These are phyloP conservation scores for Drosophila jambulina DNA, from an alignment of 1,140 invertebrate species.

Conservation along the genomic window DNA sequence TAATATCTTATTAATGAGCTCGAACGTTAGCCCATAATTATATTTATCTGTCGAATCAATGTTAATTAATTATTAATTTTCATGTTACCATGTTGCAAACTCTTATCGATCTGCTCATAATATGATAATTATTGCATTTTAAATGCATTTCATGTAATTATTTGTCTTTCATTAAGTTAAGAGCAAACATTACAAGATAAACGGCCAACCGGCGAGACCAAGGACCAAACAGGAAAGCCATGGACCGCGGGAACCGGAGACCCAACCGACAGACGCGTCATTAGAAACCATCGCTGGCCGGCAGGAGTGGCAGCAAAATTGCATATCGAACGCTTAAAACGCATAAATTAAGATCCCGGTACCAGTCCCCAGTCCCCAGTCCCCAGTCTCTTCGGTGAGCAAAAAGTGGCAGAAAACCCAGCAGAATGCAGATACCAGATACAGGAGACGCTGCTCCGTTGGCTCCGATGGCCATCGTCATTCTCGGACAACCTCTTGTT, in stretches of 20 bases:
- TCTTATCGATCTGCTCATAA: slow-evolving; percentile 28
- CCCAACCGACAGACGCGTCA: slow-evolving; percentile 25
- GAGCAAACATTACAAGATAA: slow-evolving; percentile 46
- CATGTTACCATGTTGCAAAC: slow-evolving; percentile 9
- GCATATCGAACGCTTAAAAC: slow-evolving; percentile 46
- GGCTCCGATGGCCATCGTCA: slow-evolving; percentile 37
- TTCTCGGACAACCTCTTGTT: slow-evolving; percentile 18
- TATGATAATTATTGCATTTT: slow-evolving; percentile 40
- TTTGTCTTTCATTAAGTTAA: slow-evolving; percentile 51
- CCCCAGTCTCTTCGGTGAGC: slow-evolving; percentile 16
- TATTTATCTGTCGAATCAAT: slow-evolving; percentile 4
- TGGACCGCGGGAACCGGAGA: neutral
- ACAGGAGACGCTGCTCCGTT: slow-evolving; percentile 13
- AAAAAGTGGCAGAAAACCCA: slow-evolving; percentile 38
- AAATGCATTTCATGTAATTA: slow-evolving; percentile 47
- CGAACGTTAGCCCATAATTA: neutral
- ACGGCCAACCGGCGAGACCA: slow-evolving; percentile 9
- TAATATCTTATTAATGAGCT: neutral
- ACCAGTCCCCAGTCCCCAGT: slow-evolving; percentile 51
- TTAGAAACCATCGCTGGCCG: slow-evolving; percentile 41
- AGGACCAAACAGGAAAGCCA: slow-evolving; percentile 33
- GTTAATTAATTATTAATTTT: slow-evolving; percentile 40
- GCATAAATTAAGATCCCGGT: slow-evolving; percentile 47
- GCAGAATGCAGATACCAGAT: slow-evolving; percentile 52
- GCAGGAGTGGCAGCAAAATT: slow-evolving; percentile 36